These are phyloP conservation scores for Ophion ventricosus DNA, from an alignment of 2,888 invertebrate species.

Conservation along the genomic window DNA sequence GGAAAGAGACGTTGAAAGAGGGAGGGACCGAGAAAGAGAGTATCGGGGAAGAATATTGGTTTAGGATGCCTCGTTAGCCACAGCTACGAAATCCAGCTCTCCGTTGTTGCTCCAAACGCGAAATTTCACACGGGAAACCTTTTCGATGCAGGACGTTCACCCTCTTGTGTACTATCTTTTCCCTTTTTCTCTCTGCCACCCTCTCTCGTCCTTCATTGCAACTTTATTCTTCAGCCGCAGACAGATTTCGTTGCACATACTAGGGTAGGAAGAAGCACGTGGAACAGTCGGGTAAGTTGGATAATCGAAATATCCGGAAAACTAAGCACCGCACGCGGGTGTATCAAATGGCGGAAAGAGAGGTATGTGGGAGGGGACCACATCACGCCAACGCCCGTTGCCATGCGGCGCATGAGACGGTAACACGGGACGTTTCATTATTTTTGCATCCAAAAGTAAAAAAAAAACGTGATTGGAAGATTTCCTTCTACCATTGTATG, in stretches of 20 bases:
- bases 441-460: too few relatives aligned
- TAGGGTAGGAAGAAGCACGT: too few relatives aligned
- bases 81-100: slow-evolving; percentile 60
- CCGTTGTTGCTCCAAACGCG: slow-evolving; percentile 56
- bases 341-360: too few relatives aligned
- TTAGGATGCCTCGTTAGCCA: slow-evolving; percentile 69
- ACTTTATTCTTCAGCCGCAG: slow-evolving; percentile 22
- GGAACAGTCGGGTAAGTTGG: too few relatives aligned
- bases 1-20: slow-evolving; percentile 18
- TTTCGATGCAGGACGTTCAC: slow-evolving; percentile 61
- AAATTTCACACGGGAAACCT: slow-evolving; percentile 68
- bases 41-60: slow-evolving; percentile 67
- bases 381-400: too few relatives aligned
- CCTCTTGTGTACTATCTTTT: slow-evolving; percentile 53
- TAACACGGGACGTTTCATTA: too few relatives aligned
- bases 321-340: too few relatives aligned
- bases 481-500: too few relatives aligned
- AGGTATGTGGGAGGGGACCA: too few relatives aligned
- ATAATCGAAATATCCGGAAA: too few relatives aligned
- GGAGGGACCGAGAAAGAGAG: slow-evolving; percentile 34
- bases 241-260: slow-evolving; percentile 43
- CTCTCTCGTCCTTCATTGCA: background rate
- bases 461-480: too few relatives aligned
- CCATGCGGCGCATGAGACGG: too few relatives aligned
- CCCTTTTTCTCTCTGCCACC: background rate